These are phyloP conservation scores for Balaeniceps rex DNA, from an alignment of 2,113 vertebrate species.

Conservation along the genomic window DNA sequence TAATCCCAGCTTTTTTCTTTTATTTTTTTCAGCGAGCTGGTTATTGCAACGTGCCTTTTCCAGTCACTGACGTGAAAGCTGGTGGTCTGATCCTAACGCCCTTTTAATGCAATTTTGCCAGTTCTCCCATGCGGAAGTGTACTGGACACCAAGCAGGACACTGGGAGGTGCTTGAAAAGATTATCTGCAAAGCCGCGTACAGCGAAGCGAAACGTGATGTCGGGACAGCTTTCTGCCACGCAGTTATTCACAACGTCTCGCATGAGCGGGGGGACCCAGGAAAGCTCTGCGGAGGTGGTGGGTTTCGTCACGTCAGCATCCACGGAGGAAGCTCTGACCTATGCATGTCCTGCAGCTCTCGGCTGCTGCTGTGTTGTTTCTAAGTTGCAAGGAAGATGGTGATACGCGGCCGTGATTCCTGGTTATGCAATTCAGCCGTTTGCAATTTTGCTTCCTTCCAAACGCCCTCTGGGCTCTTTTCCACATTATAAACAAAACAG, in stretches of 20 bases:
- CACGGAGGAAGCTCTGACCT: neutral
- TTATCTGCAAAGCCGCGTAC: rapidly evolving
- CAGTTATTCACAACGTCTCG: neutral
- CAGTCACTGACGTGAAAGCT: rapidly evolving
- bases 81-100: neutral
- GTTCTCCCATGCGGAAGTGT: neutral
- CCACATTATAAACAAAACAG: neutral
- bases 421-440: neutral
- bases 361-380: neutral
- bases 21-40: neutral
- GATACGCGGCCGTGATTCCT: neutral
- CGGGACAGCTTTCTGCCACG: neutral
- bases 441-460: neutral
- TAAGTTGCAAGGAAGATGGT: neutral
- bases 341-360: neutral
- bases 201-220: neutral
- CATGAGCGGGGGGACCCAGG: neutral
- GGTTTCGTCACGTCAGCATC: neutral
- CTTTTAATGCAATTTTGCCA: neutral
- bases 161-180: neutral
- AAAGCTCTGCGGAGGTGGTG: neutral
- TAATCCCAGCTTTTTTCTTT: neutral
- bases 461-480: neutral
- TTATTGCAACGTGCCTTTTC: neutral
- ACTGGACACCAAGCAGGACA: neutral